Conservation (phyloP, 2,888 invertebrate genomes). For the Chelonus formosanus region DNA sequence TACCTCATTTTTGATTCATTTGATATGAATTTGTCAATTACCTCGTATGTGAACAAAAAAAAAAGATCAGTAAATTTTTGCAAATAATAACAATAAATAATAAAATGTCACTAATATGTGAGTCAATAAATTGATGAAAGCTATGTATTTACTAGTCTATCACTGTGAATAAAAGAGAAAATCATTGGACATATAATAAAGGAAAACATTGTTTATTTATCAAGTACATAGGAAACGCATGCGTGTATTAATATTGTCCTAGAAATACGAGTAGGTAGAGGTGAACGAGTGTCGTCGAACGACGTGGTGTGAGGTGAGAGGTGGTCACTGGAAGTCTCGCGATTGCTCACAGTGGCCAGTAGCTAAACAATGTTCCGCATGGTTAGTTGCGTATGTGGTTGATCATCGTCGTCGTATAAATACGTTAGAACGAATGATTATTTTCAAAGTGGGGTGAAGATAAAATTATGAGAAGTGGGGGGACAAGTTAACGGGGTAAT, state of each 20-base stretch:
- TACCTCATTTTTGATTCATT: no score
- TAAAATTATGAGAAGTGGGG: slow-evolving; percentile 22
- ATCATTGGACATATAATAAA: neutral
- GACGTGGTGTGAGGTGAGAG: slow-evolving; percentile 29
- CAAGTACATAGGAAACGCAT: slow-evolving; percentile 19
- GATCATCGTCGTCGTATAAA: neutral
- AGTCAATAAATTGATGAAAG: neutral
- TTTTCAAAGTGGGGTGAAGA: slow-evolving; percentile 8
- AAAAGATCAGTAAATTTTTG: no score
- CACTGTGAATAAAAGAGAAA: no score
- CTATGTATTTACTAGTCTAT: neutral
- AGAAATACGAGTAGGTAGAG: slow-evolving; percentile 29
- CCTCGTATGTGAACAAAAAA: no score
- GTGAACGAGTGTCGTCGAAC: slow-evolving; percentile 7
- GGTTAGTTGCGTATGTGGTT: slow-evolving; percentile 32
- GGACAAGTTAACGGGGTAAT: neutral
- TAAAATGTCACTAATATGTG: neutral
- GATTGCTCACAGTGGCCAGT: slow-evolving; percentile 34
- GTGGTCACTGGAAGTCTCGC: neutral
- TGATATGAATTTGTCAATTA: no score
- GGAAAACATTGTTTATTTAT: slow-evolving; percentile 13
- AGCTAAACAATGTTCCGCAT: slow-evolving; percentile 45
- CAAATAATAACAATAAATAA: no score
- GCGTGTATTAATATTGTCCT: slow-evolving; percentile 32
- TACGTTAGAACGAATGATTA: slow-evolving; percentile 2